A percentile compares a stretch with the other conserved stretches of the same genome.
Conservation (phyloP, 1,140 invertebrate species). For the Eufriesea mexicana region DNA sequence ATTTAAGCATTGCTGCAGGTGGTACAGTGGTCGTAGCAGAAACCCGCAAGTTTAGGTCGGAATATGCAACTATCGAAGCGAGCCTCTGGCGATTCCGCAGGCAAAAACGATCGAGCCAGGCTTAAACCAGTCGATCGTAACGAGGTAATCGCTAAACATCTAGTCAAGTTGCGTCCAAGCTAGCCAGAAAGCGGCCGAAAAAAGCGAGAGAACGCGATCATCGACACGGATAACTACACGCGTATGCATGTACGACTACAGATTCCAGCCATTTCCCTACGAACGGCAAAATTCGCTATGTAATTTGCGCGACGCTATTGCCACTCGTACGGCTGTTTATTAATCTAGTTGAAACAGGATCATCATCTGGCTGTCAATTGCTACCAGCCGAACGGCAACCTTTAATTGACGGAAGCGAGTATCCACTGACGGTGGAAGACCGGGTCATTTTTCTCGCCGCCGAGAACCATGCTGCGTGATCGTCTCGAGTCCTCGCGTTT, state of each 20-base stretch:
- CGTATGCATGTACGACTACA: background rate
- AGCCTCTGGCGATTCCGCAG: background rate
- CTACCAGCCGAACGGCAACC: background rate
- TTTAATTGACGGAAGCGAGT: constrained; percentile 27
- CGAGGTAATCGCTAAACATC: constrained; percentile 44
- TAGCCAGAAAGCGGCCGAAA: background rate
- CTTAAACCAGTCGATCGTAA: constrained; percentile 50
- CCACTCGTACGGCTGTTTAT: background rate
- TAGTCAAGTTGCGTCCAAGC: background rate
- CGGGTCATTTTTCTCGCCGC: background rate
- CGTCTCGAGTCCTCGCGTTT: background rate
- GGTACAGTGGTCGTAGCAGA: background rate
- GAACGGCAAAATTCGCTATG: background rate
- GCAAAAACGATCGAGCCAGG: constrained; percentile 26
- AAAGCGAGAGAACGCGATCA: constrained; percentile 19
- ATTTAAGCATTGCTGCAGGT: background rate
- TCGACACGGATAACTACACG: constrained; percentile 9
- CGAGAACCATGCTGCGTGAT: background rate
- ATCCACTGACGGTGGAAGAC: background rate
- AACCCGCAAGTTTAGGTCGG: background rate
- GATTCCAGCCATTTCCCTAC: background rate
- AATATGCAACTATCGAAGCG: constrained; percentile 1
- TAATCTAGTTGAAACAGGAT: background rate
- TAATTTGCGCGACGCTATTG: background rate
- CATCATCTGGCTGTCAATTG: background rate